Conservation (phyloP, 2,888 invertebrate genomes). For the Encarsia formosa region DNA sequence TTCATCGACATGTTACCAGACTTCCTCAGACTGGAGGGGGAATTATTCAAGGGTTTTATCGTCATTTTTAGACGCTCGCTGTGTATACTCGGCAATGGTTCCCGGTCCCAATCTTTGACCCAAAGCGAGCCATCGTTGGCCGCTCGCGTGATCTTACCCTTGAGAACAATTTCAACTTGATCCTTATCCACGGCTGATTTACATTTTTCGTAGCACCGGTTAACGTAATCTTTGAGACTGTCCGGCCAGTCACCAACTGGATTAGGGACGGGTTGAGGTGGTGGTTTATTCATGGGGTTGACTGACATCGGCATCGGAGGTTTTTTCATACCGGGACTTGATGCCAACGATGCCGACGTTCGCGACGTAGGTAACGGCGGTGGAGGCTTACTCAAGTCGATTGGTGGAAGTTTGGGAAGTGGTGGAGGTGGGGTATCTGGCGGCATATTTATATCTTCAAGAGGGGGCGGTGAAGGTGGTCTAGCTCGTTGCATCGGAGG, state of each 20-base stretch:
- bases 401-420: conserved; percentile 18
- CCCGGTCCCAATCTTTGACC: conserved; percentile 91
- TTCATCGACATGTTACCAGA: conserved; percentile 58
- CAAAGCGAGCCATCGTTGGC: conserved; percentile 83
- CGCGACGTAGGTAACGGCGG: conserved; percentile 19
- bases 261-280: conserved; percentile 42
- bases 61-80: conserved; percentile 70
- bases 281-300: not conserved
- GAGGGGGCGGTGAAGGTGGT: conserved; percentile 21
- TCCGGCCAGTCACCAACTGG: conserved; percentile 74
- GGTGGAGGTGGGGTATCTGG: conserved; percentile 17
- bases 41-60: conserved; percentile 58
- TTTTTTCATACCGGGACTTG: conserved; percentile 41
- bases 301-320: conserved; percentile 5
- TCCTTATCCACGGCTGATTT: conserved; percentile 85
- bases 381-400: conserved; percentile 13
- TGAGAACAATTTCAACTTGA: conserved; percentile 89
- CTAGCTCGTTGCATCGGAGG: conserved; percentile 35
- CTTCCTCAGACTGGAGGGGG: conserved; percentile 43
- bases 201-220: conserved; percentile 88
- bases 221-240: conserved; percentile 80
- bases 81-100: conserved; percentile 85
- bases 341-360: conserved; percentile 20
- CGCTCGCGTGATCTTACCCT: conserved; percentile 88
- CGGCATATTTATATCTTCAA: conserved; percentile 16